Conservation (phyloP, 2,113 vertebrate species). For the Asarcornis scutulata region DNA sequence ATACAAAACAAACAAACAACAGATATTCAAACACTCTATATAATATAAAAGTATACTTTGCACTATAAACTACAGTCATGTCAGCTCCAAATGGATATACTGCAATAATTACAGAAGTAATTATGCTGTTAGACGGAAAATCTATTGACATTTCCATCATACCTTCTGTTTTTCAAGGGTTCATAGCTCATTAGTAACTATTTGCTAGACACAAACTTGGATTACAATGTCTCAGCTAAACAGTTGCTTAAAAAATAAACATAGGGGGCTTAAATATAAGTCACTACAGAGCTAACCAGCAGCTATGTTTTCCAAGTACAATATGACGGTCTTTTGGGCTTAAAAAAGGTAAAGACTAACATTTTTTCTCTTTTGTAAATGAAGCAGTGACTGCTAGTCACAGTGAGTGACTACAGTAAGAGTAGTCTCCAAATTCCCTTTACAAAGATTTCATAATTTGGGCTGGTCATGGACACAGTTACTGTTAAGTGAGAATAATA, state of each 20-base stretch:
- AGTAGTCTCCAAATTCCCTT: neutral
- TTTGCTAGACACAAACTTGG: neutral
- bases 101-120: neutral
- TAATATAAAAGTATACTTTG: neutral
- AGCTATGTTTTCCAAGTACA: neutral
- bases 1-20: neutral
- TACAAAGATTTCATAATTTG: neutral
- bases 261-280: neutral
- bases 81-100: neutral
- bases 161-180: neutral
- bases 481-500: neutral
- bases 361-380: neutral
- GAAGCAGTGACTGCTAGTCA: neutral
- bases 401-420: neutral
- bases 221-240: neutral
- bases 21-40: neutral
- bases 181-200: neutral
- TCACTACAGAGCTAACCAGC: neutral
- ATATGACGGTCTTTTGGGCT: neutral
- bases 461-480: neutral
- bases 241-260: neutral
- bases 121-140: neutral
- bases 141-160: neutral
- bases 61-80: neutral
- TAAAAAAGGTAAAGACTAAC: neutral